Conservation (phyloP, 2,888 invertebrate species). For the Nebria salina region DNA sequence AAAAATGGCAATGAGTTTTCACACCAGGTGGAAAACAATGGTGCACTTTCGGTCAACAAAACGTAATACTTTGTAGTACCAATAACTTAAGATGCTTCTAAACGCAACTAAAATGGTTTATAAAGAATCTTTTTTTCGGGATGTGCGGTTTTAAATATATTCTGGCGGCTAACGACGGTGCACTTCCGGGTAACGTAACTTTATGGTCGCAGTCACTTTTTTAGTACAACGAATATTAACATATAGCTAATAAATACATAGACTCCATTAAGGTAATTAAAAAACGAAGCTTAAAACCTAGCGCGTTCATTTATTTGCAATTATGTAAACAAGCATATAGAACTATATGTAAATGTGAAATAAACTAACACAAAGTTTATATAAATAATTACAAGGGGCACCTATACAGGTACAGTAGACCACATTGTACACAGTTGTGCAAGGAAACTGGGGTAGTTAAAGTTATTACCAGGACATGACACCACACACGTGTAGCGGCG, state of each 20-base stretch:
- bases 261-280: not conserved
- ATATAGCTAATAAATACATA: not conserved
- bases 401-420: not conserved
- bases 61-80: too few relatives aligned
- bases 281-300: not conserved
- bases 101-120: too few relatives aligned
- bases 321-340: constrained; percentile 19
- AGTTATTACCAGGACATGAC: constrained; percentile 22
- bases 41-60: too few relatives aligned
- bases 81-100: too few relatives aligned
- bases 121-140: too few relatives aligned
- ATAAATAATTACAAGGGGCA: constrained; percentile 19
- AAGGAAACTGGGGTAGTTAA: constrained; percentile 5
- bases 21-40: too few relatives aligned
- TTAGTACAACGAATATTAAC: not conserved
- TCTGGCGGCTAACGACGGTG: too few relatives aligned
- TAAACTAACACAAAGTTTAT: not conserved
- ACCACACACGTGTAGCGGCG: not conserved
- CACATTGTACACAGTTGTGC: not conserved
- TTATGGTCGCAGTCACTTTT: too few relatives aligned
- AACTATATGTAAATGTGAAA: not conserved
- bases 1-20: too few relatives aligned
- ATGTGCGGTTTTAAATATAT: too few relatives aligned
- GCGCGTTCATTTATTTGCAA: constrained; percentile 32
- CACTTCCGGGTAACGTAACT: too few relatives aligned